A percentile compares a stretch with the other conserved stretches of the same genome.
phyloP scores from a whole-genome alignment of 2,113 vertebrate species.

The Rhadina sibilatrix region DNA sequence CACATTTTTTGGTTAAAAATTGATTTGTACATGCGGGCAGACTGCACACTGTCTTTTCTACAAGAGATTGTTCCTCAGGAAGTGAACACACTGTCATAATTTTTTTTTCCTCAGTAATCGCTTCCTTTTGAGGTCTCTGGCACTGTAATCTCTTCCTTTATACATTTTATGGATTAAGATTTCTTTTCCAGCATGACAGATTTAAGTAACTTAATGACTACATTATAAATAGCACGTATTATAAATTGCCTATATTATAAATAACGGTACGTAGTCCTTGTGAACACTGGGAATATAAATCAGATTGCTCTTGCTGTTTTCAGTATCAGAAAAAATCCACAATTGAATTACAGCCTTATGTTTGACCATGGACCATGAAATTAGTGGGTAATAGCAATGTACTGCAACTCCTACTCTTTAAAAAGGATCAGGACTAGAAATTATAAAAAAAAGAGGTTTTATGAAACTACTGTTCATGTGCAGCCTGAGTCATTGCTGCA shows the following conservation, averaged over 20 bases:
- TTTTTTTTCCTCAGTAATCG: constrained; percentile 17
- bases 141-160: constrained; percentile 52
- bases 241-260: constrained; percentile 60
- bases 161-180: constrained; percentile 54
- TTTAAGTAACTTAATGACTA: constrained; percentile 59
- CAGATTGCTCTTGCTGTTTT: constrained; percentile 45
- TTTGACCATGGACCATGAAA: constrained; percentile 70
- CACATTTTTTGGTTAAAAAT: not conserved
- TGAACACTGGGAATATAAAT: constrained; percentile 63
- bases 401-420: constrained; percentile 7
- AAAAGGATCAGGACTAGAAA: constrained; percentile 40
- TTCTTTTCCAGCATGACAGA: constrained; percentile 49
- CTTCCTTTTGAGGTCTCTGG: constrained; percentile 48
- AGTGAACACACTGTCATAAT: not conserved
- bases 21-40: not conserved
- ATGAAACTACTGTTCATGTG: not conserved
- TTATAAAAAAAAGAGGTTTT: not conserved
- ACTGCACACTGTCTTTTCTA: not conserved
- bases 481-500: not conserved
- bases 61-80: constrained; percentile 37
- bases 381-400: constrained; percentile 60
- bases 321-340: constrained; percentile 47
- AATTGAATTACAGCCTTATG: constrained; percentile 74
- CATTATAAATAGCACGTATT: not conserved
- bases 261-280: constrained; percentile 28